Conservation (phyloP, 2,888 invertebrate genomes). For the Tetrapedia diversipes region DNA sequence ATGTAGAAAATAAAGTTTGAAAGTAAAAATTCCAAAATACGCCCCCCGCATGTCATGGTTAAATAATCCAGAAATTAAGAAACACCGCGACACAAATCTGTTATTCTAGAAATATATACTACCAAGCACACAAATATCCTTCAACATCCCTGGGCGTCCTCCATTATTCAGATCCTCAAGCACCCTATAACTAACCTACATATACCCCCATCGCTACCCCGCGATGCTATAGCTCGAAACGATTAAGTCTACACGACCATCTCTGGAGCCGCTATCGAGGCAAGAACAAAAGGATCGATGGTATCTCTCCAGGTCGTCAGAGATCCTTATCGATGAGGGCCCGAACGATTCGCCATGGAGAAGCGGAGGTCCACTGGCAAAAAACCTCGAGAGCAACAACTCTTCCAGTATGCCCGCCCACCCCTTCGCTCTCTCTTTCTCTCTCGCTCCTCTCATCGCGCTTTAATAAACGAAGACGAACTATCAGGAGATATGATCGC, state of each 20-base stretch:
- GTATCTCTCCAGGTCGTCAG: slow-evolving; percentile 37
- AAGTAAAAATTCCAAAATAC: too few relatives aligned
- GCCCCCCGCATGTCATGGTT: too few relatives aligned
- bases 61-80: too few relatives aligned
- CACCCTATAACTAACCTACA: neutral
- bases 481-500: slow-evolving; percentile 62
- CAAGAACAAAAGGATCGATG: slow-evolving; percentile 53
- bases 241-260: slow-evolving; percentile 24
- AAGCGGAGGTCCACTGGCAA: slow-evolving; percentile 8
- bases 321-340: slow-evolving; percentile 35
- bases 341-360: slow-evolving; percentile 31
- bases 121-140: neutral
- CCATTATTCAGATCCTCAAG: neutral
- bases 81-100: too few relatives aligned
- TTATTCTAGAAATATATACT: too few relatives aligned
- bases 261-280: slow-evolving; percentile 20
- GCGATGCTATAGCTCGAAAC: neutral
- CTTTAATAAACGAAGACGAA: slow-evolving; percentile 67
- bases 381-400: slow-evolving; percentile 19
- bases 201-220: neutral
- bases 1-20: too few relatives aligned
- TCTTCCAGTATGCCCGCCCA: too few relatives aligned
- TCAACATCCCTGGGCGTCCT: neutral
- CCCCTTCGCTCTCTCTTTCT: neutral
- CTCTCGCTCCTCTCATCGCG: slow-evolving; percentile 42